Conservation (phyloP, 2,797 vertebrate species). For the Coilia nasus region DNA sequence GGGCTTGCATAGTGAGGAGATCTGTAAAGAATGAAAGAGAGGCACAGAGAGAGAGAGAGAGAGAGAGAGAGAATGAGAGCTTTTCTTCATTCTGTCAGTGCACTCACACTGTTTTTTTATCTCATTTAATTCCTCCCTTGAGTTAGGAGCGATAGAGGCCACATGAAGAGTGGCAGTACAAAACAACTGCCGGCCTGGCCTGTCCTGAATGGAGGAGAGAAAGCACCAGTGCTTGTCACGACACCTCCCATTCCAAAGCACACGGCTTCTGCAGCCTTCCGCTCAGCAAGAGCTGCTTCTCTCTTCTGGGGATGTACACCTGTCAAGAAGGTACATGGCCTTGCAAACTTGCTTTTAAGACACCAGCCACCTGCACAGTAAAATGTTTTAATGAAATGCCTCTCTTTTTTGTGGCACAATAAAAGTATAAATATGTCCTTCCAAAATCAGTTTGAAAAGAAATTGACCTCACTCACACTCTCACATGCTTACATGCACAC, state of each 20-base stretch:
- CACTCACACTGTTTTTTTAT: background rate
- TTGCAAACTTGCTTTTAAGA: background rate
- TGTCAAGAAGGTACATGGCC: background rate
- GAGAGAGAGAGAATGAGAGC: slow-evolving; percentile 1
- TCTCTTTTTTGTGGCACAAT: background rate
- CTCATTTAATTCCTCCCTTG: background rate
- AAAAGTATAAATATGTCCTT: background rate
- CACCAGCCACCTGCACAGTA: background rate
- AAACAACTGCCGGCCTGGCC: background rate
- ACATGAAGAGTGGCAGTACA: background rate
- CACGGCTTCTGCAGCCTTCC: background rate
- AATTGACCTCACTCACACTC: background rate
- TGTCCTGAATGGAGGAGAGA: background rate
- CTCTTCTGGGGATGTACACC: background rate
- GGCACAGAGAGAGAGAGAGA: slow-evolving; percentile 31
- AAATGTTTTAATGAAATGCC: background rate
- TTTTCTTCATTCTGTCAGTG: slow-evolving; percentile 1
- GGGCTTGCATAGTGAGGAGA: slow-evolving; percentile 83
- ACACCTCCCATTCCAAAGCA: background rate
- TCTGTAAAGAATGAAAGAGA: slow-evolving; percentile 60
- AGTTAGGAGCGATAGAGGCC: slow-evolving; percentile 1
- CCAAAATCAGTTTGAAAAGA: background rate
- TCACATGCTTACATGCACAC: background rate
- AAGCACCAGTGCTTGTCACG: slow-evolving; percentile 11
- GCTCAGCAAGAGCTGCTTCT: background rate